Evolutionary conservation across 2,113 vertebrate genomes (phyloP), one percentile per base, ranked within the genome.

Genomic region (Ochotona princeps): DNA sequence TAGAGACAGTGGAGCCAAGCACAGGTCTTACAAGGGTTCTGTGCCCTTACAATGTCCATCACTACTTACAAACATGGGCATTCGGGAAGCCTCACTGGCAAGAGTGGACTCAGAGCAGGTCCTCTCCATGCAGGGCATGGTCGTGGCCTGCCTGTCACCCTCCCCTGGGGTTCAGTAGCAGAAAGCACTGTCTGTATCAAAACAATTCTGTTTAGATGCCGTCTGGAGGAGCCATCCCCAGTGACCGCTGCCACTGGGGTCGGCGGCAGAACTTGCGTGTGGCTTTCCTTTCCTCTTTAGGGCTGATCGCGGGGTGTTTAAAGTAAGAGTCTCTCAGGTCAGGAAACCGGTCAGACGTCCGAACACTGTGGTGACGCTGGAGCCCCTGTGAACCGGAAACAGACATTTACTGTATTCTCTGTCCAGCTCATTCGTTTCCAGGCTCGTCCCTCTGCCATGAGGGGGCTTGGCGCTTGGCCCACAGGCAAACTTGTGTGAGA

Each of bases 271-370:
- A 67, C 94, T 90, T 85, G 91, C 95, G 96, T 94, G 96, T 91
- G 96, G 95, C 96, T 93, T 96, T 92, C 94, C 32, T 74, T 94
- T 66, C 95, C 96, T 97, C 96, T 97, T 94, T 93, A 95, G 94
- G 97, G 74, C 63, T 44, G 57, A 85, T 96, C 92, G 90, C 94
- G 96, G 38, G 91, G 61, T 96, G 96, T 97, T 97, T 98, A 97
- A 98, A 98, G 96, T 96, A 97, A 97, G 97, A 97, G 95, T 93
- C 97, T 98, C 98, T 98, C 96, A 97, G 98, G 97, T 90, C 98
- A 98, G 98, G 98, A 98, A 98, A 89, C 97, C 90, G 97, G 97
- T 97, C 98, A 98, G 98, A 98, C 98, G 96, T 97, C 97, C 98
- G 96, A 98, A 98, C 97, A 96, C 95, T 97, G 98, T 83, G 93